phyloP scores from a whole-genome alignment of 2,113 vertebrate species.

The Heteronetta atricapilla region DNA sequence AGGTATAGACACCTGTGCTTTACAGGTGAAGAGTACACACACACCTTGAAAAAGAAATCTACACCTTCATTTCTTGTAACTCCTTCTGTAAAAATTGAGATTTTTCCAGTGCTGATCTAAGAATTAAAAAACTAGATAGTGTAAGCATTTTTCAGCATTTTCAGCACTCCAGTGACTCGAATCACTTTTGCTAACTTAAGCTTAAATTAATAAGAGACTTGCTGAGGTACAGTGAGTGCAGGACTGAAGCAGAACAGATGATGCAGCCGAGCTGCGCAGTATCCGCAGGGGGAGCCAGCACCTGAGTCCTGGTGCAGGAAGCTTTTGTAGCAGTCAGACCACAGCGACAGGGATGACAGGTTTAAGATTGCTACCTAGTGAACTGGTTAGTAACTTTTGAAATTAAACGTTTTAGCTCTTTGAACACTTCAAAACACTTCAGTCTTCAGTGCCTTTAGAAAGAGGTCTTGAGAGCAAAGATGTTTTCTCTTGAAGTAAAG shows the following conservation, averaged over 20 bases:
- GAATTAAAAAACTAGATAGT: neutral
- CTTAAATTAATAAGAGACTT: neutral
- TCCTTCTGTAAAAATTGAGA: neutral
- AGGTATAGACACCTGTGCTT: neutral
- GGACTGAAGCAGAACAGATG: neutral
- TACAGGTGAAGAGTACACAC: neutral
- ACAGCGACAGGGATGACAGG: neutral
- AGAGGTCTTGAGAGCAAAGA: neutral
- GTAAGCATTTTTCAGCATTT: neutral
- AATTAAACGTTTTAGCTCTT: too few relatives aligned
- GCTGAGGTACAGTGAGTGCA: neutral
- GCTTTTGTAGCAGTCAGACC: neutral
- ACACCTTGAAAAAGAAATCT: neutral
- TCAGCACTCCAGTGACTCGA: neutral
- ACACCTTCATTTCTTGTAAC: neutral
- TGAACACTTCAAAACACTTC: neutral
- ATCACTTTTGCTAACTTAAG: neutral
- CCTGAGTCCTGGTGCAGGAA: neutral
- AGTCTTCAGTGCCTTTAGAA: neutral
- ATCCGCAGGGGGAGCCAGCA: neutral
- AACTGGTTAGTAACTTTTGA: neutral
- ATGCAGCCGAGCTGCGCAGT: neutral
- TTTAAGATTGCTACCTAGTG: neutral
- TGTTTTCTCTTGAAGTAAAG: neutral
- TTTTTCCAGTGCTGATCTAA: neutral